phyloP scores from a whole-genome alignment of 2,888 invertebrate genomes.

The Lepidocyrtinus sp. region DNA sequence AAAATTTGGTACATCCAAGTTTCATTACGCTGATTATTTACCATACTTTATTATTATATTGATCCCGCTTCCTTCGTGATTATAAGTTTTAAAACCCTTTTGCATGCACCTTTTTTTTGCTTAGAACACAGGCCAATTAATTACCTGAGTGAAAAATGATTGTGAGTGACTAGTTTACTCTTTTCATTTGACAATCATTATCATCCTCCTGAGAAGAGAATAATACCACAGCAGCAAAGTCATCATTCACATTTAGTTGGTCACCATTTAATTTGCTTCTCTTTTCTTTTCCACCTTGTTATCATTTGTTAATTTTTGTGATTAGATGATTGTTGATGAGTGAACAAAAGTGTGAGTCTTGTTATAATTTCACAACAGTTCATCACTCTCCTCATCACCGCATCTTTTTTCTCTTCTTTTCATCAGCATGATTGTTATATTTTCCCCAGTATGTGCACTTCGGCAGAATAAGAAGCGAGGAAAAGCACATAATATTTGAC shows the following conservation, averaged over 20 bases:
- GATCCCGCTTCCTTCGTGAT: too few species aligned
- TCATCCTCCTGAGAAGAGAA: constrained; percentile 7
- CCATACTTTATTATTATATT: too few species aligned
- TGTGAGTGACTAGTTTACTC: constrained; percentile 40
- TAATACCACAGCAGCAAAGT: constrained; percentile 16
- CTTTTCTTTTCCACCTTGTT: constrained; percentile 36
- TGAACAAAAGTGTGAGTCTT: constrained; percentile 21
- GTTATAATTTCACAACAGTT: constrained; percentile 25
- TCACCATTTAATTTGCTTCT: constrained; percentile 38
- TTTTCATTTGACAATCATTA: constrained; percentile 52
- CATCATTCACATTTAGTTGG: constrained; percentile 24
- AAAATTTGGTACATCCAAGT: too few species aligned
- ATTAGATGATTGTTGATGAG: constrained; percentile 24
- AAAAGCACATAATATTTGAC: constrained; percentile 22
- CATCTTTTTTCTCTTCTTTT: constrained; percentile 28
- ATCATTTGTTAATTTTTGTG: constrained; percentile 57
- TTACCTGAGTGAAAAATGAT: constrained; percentile 58
- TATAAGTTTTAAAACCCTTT: too few species aligned
- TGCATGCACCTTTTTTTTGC: constrained; percentile 4
- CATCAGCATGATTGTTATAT: constrained; percentile 21
- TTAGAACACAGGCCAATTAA: constrained; percentile 40
- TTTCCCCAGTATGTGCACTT: neutral
- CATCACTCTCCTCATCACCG: constrained; percentile 22
- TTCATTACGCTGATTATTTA: too few species aligned
- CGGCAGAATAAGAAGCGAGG: neutral